A percentile compares a stretch with the other conserved stretches of the same genome.
Conservation (phyloP, 2,797 vertebrate species). For the Agapornis canus region DNA sequence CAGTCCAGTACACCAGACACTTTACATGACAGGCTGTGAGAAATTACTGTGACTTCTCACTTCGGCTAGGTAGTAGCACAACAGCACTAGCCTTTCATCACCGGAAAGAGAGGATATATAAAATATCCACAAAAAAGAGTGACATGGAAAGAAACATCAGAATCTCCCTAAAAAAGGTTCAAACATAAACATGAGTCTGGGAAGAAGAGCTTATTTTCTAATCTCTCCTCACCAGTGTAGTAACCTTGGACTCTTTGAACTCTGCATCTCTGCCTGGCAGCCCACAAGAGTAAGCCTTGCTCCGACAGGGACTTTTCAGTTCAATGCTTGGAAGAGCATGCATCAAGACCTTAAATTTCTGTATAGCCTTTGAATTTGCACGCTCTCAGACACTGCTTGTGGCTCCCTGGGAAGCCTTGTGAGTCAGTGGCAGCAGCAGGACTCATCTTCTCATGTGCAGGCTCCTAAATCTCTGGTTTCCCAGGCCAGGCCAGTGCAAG, state of each 20-base stretch:
- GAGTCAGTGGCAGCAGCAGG: neutral
- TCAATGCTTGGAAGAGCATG: neutral
- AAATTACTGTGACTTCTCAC: neutral
- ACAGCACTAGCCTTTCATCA: neutral
- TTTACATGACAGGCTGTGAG: neutral
- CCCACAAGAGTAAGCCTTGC: neutral
- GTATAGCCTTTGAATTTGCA: neutral
- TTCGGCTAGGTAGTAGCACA: neutral
- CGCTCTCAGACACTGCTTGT: neutral
- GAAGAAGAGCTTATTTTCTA: neutral
- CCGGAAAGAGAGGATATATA: neutral
- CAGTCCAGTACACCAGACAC: neutral
- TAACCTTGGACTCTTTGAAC: neutral
- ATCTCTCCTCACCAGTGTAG: neutral
- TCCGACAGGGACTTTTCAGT: slow-evolving; percentile 33
- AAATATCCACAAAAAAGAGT: neutral
- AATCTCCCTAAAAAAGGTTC: neutral
- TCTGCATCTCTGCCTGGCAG: neutral
- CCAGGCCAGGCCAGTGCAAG: neutral
- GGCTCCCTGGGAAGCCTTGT: neutral
- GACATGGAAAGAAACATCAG: neutral
- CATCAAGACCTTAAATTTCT: neutral
- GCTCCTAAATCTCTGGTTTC: neutral
- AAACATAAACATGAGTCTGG: neutral
- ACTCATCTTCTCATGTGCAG: neutral